A percentile compares a stretch with the other conserved stretches of the same genome.
phyloP scores from a whole-genome alignment of 2,113 vertebrate genomes.

The Campylorhamphus procurvoides region DNA sequence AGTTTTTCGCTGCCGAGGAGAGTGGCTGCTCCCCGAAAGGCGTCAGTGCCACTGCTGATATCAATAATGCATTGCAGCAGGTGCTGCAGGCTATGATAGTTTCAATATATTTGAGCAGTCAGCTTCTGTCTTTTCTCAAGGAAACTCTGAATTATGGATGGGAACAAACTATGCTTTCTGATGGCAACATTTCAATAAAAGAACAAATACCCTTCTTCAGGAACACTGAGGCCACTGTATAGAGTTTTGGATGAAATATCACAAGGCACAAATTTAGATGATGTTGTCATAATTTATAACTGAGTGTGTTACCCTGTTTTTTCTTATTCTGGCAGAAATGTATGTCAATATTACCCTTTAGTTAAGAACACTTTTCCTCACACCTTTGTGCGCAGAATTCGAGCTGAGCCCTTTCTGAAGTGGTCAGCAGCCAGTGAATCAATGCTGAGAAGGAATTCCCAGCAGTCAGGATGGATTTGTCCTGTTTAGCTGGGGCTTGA shows the following conservation, averaged over 20 bases:
- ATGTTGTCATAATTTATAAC: background rate
- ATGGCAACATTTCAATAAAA: slow-evolving; percentile 26
- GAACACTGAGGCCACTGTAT: background rate
- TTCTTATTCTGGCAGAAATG: background rate
- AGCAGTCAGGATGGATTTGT: slow-evolving; percentile 22
- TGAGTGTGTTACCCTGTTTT: background rate
- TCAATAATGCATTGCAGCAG: slow-evolving; percentile 64
- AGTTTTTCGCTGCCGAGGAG: background rate
- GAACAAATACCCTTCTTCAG: background rate
- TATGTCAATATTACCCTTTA: background rate
- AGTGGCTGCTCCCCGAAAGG: background rate
- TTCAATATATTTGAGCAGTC: slow-evolving; percentile 47
- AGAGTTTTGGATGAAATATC: background rate
- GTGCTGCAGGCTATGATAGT: slow-evolving; percentile 50
- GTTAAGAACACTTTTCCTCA: background rate
- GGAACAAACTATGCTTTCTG: slow-evolving; percentile 63
- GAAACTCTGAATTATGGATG: slow-evolving; percentile 67
- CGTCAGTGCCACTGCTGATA: background rate
- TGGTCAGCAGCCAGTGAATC: background rate
- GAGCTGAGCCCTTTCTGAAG: background rate
- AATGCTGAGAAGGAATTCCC: background rate
- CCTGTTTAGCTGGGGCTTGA: background rate
- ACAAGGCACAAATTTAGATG: background rate
- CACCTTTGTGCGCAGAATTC: background rate
- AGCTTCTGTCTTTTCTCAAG: slow-evolving; percentile 53